Evolutionary conservation across 53 echinoderm and acorn worm genomes (phyloP), one percentile per base, ranked within the genome.

Genomic region (Echinometra lucunter): DNA sequence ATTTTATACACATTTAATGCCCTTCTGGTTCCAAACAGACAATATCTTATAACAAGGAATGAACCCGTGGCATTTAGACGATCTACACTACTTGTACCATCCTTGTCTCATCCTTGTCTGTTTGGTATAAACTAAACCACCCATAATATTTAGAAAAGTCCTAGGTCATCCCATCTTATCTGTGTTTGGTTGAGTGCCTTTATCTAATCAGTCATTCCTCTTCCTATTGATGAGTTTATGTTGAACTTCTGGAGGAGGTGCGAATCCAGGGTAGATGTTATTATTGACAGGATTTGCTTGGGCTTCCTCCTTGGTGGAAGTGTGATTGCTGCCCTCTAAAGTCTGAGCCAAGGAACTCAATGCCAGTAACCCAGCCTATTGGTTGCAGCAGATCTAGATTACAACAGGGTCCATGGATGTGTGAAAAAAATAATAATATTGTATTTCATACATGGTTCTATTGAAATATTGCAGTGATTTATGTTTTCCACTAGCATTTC

Each of bases 101-200:
- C 69, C 30, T 11, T 34, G 69, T 69, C 69, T 69, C 30, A 30
- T 69, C 32, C n/a, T n/a, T n/a, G n/a, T n/a, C n/a, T n/a, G n/a
- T n/a, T n/a, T n/a, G n/a, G 13, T 69, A 34, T 69, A 69, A 69
- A 69, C 69, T 69, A 32, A 69, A 32, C 34, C 18, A 67, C 9
- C 30, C 69, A 69, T 69, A 69, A 69, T 69, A 69, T 34, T 69
- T 69, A 69, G 34, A 69, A n/a, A 69, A 69, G 69, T 69, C 69
- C 34, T 2, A 69, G 34, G 69, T 69, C 69, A 34, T 10, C 19
- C 30, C 69, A 69, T 69, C 1, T 2, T 32, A 23, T 21, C 11
- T 32, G 32, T 32, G 30, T 34, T 69, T 34, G 19, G 35, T 19
- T 78, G 85, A 47, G 45, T 45, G n/a, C 28, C 28, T 45, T 85